These are phyloP conservation scores for Conopomorpha cramerella DNA, from an alignment of 1,140 invertebrate genomes.

Conservation along the genomic window DNA sequence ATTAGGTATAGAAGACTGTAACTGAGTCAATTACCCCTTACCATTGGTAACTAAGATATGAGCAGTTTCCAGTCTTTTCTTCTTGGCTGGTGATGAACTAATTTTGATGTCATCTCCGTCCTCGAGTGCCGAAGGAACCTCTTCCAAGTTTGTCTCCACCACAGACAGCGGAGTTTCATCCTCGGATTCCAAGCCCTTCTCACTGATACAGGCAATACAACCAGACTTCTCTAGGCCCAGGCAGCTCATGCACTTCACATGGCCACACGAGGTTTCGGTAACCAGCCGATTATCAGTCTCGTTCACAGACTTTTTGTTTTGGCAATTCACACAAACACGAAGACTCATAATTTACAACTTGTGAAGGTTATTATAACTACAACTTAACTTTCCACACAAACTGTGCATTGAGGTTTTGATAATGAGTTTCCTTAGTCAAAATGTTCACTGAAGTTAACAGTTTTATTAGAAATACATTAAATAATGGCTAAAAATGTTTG, in stretches of 20 bases:
- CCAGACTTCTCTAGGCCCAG: conserved; percentile 52
- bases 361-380: background rate
- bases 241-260: conserved; percentile 60
- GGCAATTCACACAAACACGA: conserved; percentile 43
- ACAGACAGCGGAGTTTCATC: no score
- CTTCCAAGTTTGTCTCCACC: no score
- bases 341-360: conserved; percentile 21
- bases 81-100: no score
- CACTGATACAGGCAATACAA: conserved; percentile 35
- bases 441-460: background rate
- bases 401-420: no score
- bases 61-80: no score
- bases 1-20: no score
- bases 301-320: conserved; percentile 39
- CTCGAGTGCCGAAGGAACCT: no score
- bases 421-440: no score
- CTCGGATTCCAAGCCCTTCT: no score
- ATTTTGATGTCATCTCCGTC: no score
- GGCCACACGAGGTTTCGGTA: conserved; percentile 60
- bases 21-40: no score
- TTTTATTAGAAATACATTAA: background rate
- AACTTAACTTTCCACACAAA: background rate
- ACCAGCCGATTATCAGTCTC: conserved; percentile 56
- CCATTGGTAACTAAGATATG: no score
- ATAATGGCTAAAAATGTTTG: conserved; percentile 1